A percentile compares a stretch with the other conserved stretches of the same genome.
These are phyloP conservation scores for Tokudaia tokunoshimensis DNA, from an alignment of 2,797 vertebrate genomes.

Conservation along the genomic window DNA sequence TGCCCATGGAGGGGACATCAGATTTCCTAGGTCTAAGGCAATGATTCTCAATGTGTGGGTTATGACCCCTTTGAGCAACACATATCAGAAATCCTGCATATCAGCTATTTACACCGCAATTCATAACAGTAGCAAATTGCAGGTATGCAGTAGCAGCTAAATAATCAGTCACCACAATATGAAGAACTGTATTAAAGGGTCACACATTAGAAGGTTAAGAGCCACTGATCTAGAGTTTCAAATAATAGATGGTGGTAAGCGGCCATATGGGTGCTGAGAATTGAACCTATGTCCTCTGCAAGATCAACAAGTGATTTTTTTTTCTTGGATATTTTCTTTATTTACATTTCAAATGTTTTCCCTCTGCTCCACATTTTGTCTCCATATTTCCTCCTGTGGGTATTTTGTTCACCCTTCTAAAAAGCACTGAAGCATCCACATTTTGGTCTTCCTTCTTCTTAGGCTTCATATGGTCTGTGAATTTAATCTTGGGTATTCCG, in stretches of 20 bases:
- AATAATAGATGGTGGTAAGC: neutral
- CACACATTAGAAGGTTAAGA: neutral
- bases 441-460: no score
- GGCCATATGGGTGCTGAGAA: neutral
- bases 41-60: neutral
- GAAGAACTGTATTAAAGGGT: neutral
- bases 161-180: neutral
- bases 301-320: neutral
- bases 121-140: neutral
- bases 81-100: neutral
- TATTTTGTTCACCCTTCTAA: no score
- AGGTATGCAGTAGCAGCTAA: neutral
- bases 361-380: no score
- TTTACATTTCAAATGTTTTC: no score
- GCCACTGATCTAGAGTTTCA: neutral
- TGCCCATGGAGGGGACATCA: neutral
- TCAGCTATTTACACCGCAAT: neutral
- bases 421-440: no score
- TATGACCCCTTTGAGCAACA: neutral
- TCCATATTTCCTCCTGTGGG: no score
- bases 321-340: no score
- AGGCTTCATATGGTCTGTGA: no score
- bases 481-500: no score
- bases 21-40: neutral
- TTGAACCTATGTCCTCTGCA: neutral